Evolutionary conservation across 2,113 vertebrate genomes (phyloP).

Genomic region (Hippocampus barbouri): DNA sequence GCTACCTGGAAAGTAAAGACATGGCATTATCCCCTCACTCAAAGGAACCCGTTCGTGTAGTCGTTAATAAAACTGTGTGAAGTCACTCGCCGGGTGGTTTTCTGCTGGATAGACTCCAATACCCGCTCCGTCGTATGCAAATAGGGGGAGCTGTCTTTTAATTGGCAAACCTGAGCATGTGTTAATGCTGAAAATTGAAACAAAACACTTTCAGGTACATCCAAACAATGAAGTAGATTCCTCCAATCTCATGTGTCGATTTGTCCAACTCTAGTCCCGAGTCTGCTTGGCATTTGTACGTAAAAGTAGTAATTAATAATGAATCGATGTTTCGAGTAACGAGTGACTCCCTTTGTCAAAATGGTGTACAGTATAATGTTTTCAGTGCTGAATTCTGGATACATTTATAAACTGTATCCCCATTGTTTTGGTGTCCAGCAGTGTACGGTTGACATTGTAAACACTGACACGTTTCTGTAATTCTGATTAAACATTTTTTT

Average conservation of each 20-base stretch:
- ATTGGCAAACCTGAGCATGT: background rate
- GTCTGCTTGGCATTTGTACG: background rate
- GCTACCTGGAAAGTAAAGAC: conserved; percentile 11
- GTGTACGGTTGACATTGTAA: no score
- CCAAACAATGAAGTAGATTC: background rate
- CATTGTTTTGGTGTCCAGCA: no score
- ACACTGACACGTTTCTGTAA: no score
- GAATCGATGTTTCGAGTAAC: no score
- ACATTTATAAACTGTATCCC: no score
- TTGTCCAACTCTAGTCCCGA: background rate
- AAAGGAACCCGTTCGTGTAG: conserved; percentile 3
- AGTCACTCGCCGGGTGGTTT: background rate
- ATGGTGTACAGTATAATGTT: no score
- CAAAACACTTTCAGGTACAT: background rate
- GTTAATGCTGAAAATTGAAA: background rate
- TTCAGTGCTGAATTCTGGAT: no score
- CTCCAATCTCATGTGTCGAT: background rate
- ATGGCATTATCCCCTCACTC: conserved; percentile 4
- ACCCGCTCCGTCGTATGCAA: background rate
- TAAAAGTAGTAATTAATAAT: no score
- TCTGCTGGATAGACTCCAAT: background rate
- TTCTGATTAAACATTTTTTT: no score
- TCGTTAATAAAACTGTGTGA: conserved; percentile 7
- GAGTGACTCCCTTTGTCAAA: no score
- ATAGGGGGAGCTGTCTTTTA: background rate